Base-by-base conservation (phyloP, 2,888 invertebrate genomes). In the Sisyra terminalis region DNA sequence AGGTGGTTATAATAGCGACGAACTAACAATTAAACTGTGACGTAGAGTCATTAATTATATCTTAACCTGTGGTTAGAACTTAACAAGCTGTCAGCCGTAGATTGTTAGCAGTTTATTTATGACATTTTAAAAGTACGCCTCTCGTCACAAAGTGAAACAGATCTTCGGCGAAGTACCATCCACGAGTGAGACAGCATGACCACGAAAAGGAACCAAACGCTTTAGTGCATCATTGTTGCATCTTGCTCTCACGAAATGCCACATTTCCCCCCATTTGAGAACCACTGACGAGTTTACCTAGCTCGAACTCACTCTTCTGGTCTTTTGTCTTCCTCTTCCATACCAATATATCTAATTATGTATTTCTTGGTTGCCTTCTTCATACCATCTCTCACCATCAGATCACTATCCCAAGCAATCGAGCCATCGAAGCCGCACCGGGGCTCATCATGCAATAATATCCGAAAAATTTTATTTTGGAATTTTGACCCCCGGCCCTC, bases 31-130 rank as follows among this genome's bases (percentile, higher is more conserved):
- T 63, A 64, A 60, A 54, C 52, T 53, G 58, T 62, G 63, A 64
- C 63, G 62, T 60, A 59, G 17, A 57, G 60, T 60, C 63, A 64
- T 64, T 63, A 64, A 64, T 64, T 64, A 64, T 63, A 64, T 62
- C 60, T 60, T 64, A 64, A 64, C 64, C 64, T 62, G 64, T 64
- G 64, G 64, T 63, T 64, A 64, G 62, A 59, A 61, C 63, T 64
- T 64, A 64, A 64, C 64, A 62, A 64, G 64, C 64, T 63, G 64
- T 64, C 64, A 62, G 60, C 60, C 57, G 61, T 56, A 60, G 64
- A 64, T 64, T 64, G 64, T 64, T 64, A 64, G 61, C 59, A 57
- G 52, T 59, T 63, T 63, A 64, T 64, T 64, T 64, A 64, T 63
- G 63, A 63, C 63, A 63, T 58, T 64, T 63, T 64, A 64, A 64